Evolutionary conservation across 2,888 invertebrate species (phyloP), one percentile per base, ranked within the genome.

Genomic region (Diogma glabrata): DNA sequence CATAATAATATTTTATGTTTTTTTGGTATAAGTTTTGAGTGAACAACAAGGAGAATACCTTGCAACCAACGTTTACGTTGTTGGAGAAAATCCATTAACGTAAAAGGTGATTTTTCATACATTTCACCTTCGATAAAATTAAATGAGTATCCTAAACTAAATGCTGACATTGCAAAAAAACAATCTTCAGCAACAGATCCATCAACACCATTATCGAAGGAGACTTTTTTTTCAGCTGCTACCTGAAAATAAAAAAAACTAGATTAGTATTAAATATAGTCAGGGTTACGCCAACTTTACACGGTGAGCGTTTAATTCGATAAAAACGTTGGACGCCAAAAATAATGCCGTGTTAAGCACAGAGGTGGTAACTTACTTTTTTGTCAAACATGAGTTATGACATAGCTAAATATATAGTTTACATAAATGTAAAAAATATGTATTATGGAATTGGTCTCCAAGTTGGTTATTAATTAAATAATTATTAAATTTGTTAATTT

Each of bases 141-240:
- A 69, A 96, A 96, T 17, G 85, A 78, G 67, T 87, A 95, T 22
- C 94, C 95, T 67, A 89, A 81, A 55, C 81, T 79, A 68, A 84
- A 91, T 3, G 95, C 95, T 57, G 89, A 84, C 93, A 96, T 95
- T 17, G 93, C 92, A 71, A 96, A 96, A 69, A 83, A 96, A 65
- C 94, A 95, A 68, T 96, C 96, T 70, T 96, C 96, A 17, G 96
- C 95, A n/a, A 96, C 88, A 1, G 94, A 94, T 17, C 96, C 95
- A 69, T 95, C 95, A 55, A 89, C 75, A 14, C 96, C 96, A 70
- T 96, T 94, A 72, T 96, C 94, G 72, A 93, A 96, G 1, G 92
- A 89, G 1, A 96, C 94, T 57, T 82, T 78, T 58, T 84, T 82
- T 68, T 95, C 94, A n/a, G 93, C 91, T 60, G 79, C 80, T 57